These are phyloP conservation scores for Oncopeltus fasciatus DNA, from an alignment of 1,140 invertebrate species.

Conservation along the genomic window DNA sequence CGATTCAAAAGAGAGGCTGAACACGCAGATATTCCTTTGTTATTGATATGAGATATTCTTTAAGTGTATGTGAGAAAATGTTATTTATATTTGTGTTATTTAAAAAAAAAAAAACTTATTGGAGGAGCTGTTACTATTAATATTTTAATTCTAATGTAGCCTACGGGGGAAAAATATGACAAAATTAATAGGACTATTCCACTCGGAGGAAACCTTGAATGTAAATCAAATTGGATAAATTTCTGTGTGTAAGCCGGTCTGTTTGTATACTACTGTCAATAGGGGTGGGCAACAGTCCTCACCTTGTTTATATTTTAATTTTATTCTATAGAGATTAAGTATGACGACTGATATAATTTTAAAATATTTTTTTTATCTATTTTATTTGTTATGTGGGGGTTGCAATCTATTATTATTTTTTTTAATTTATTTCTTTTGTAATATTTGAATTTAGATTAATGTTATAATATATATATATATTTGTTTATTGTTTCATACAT, in stretches of 20 bases:
- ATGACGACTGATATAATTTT: constrained; percentile 16
- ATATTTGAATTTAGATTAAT: constrained; percentile 16
- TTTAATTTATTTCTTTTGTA: constrained; percentile 8
- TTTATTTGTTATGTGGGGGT: constrained; percentile 16
- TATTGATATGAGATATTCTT: constrained; percentile 3
- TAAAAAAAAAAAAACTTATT: constrained; percentile 16
- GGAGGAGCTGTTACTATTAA: too few species aligned
- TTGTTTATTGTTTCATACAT: constrained; percentile 17
- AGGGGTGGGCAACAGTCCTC: background rate
- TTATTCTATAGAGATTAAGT: constrained; percentile 9
- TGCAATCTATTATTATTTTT: constrained; percentile 11
- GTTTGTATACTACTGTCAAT: constrained; percentile 6
- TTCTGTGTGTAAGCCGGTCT: constrained; percentile 1
- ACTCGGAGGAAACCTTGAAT: too few species aligned
- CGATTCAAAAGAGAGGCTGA: background rate
- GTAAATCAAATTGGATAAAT: too few species aligned
- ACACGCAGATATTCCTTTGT: background rate
- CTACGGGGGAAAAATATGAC: too few species aligned
- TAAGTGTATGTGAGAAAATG: constrained; percentile 3
- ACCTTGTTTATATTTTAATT: constrained; percentile 5
- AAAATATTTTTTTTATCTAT: constrained; percentile 10
- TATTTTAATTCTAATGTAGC: too few species aligned
- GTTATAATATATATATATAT: constrained; percentile 10
- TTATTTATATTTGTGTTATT: constrained; percentile 18
- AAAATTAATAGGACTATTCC: too few species aligned